These are phyloP conservation scores for Thelaira solivaga DNA, from an alignment of 2,888 invertebrate genomes.

Conservation along the genomic window DNA sequence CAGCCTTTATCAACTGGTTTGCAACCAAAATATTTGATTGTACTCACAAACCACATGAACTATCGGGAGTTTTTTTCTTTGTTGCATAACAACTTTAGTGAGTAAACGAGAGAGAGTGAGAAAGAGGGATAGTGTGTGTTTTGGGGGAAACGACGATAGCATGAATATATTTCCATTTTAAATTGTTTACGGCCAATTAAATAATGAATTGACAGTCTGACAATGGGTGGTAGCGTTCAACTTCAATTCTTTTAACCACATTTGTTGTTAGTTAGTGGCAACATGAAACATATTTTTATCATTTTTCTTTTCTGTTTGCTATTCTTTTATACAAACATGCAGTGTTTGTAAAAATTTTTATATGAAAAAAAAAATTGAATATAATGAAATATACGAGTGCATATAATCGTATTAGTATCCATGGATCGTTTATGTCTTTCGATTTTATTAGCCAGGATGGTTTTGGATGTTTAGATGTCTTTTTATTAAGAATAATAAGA, in stretches of 20 bases:
- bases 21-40: too few relatives aligned
- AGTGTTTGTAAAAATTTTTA: neutral
- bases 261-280: conserved; percentile 10
- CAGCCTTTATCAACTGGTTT: too few relatives aligned
- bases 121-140: too few relatives aligned
- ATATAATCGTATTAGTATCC: too few relatives aligned
- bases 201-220: conserved; percentile 69
- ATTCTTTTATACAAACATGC: conserved; percentile 2
- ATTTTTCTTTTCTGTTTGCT: neutral
- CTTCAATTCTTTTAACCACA: conserved; percentile 28
- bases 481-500: too few relatives aligned
- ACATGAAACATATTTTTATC: conserved; percentile 9
- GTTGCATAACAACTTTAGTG: neutral
- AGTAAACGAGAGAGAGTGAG: neutral
- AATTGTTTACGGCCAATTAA: conserved; percentile 77
- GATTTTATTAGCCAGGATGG: too few relatives aligned
- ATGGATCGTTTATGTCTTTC: too few relatives aligned
- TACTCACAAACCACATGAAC: too few relatives aligned
- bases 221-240: conserved; percentile 47
- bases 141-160: conserved; percentile 53
- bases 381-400: too few relatives aligned
- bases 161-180: conserved; percentile 77
- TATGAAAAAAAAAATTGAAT: too few relatives aligned
- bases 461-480: too few relatives aligned
- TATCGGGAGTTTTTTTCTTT: neutral